Evolutionary conservation across 2,113 vertebrate genomes (phyloP).

Genomic region (Microcebus griseorufus): DNA sequence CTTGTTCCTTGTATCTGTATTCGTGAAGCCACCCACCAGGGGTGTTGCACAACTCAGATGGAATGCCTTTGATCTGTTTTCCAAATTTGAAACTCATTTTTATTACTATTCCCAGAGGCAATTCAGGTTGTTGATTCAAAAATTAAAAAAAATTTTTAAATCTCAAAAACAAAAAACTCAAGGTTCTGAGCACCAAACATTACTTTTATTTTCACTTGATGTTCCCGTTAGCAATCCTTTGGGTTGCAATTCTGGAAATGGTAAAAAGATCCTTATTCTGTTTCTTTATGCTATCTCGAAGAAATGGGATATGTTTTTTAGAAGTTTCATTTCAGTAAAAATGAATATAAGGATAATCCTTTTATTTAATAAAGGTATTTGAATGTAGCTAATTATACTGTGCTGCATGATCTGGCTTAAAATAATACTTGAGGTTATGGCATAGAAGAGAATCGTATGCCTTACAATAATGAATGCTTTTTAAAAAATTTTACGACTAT

Average conservation of each 20-base stretch:
- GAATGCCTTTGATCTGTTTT: slow-evolving; percentile 67
- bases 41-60: neutral
- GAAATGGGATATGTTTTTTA: neutral
- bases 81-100: slow-evolving; percentile 59
- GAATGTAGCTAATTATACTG: neutral
- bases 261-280: neutral
- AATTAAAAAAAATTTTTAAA: neutral
- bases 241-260: neutral
- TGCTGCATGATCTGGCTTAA: neutral
- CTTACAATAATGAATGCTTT: neutral
- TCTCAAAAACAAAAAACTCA: neutral
- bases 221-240: neutral
- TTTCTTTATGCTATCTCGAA: neutral
- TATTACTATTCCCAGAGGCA: slow-evolving; percentile 8
- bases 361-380: neutral
- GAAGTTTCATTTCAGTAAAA: slow-evolving; percentile 27
- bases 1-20: neutral
- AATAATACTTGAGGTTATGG: neutral
- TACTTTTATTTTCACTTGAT: neutral
- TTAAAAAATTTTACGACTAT: neutral
- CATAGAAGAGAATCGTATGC: neutral
- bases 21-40: neutral
- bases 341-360: neutral
- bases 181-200: neutral
- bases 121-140: slow-evolving; percentile 35